These are phyloP conservation scores for Cricetomys ansorgei DNA, from an alignment of 2,113 vertebrate genomes.

Conservation along the genomic window DNA sequence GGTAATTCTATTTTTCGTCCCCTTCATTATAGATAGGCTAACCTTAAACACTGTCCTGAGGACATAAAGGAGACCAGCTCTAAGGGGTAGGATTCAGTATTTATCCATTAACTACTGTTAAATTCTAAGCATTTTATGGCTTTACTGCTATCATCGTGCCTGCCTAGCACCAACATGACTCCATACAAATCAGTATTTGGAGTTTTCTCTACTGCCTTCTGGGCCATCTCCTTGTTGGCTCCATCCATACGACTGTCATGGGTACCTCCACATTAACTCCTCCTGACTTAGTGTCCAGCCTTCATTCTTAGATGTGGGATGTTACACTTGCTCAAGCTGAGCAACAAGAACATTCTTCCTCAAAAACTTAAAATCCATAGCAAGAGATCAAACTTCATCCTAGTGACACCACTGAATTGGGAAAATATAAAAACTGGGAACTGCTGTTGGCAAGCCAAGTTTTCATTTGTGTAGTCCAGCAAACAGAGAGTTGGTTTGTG, in stretches of 20 bases:
- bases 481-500: background rate
- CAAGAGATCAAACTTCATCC: background rate
- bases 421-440: background rate
- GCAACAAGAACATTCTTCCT: background rate
- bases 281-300: background rate
- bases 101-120: background rate
- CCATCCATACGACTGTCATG: background rate
- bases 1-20: background rate
- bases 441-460: background rate
- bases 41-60: background rate
- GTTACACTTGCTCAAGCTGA: background rate
- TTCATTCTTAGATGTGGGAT: background rate
- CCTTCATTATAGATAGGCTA: background rate
- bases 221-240: background rate
- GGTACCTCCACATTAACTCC: background rate
- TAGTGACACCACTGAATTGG: background rate
- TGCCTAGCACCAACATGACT: background rate
- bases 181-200: background rate
- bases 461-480: background rate
- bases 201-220: constrained; percentile 3
- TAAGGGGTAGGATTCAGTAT: background rate
- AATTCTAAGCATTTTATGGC: background rate
- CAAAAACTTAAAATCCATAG: constrained; percentile 14
- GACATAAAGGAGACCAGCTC: background rate
- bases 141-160: background rate